Conservation (phyloP, 37 sponge, comb jelly and placozoan species). For the Bolinopsis microptera region DNA sequence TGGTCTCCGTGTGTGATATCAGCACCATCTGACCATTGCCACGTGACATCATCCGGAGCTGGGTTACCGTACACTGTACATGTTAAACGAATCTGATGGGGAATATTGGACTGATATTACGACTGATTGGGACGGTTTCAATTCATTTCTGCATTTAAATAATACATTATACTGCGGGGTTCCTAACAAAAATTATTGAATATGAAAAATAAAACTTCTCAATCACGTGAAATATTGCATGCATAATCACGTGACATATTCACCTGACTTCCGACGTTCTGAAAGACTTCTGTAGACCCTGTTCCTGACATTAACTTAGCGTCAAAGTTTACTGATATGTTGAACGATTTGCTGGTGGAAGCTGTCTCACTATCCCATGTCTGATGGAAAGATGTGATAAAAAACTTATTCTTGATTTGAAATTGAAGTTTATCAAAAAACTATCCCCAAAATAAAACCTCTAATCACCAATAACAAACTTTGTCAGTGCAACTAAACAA, state of each 20-base stretch:
- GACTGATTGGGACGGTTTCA: background rate
- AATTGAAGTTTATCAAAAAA: too few relatives aligned
- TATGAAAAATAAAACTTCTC: too few relatives aligned
- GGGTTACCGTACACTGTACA: constrained; percentile 56
- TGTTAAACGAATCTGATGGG: constrained; percentile 26
- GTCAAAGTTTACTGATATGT: constrained; percentile 27
- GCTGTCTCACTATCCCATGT: background rate
- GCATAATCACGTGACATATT: too few relatives aligned
- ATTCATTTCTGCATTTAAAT: background rate
- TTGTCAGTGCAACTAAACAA: too few relatives aligned
- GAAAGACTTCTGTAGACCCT: background rate
- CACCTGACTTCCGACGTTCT: constrained; percentile 61
- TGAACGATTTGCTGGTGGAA: background rate
- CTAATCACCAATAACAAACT: too few relatives aligned
- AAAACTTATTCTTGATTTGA: background rate
- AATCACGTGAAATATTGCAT: too few relatives aligned
- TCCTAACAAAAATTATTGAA: too few relatives aligned
- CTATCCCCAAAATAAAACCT: too few relatives aligned
- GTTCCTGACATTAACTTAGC: background rate
- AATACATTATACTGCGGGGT: too few relatives aligned
- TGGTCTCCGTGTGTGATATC: background rate
- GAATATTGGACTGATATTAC: background rate
- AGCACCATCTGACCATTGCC: constrained; percentile 7
- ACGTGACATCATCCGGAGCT: background rate
- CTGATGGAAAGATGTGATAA: background rate